These are phyloP conservation scores for Lerista edwardsae DNA, from an alignment of 2,797 vertebrate species.

Conservation along the genomic window DNA sequence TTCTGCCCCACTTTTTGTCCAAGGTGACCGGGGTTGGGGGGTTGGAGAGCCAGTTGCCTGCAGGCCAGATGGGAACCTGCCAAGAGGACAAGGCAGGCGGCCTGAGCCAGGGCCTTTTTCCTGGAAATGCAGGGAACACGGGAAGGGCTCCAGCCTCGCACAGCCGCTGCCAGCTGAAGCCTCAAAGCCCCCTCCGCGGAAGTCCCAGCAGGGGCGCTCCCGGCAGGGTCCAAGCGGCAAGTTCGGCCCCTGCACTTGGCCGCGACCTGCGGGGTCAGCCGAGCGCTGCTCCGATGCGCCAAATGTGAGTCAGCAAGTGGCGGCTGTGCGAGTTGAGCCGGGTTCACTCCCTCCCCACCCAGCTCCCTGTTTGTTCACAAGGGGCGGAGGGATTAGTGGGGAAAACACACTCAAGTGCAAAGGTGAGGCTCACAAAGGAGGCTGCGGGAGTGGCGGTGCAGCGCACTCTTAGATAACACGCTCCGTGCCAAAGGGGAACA, in stretches of 20 bases:
- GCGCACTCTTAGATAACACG: not conserved
- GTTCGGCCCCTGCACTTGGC: too few relatives aligned
- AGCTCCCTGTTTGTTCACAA: not conserved
- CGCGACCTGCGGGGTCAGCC: too few relatives aligned
- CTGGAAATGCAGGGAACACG: not conserved
- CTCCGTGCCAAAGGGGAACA: not conserved
- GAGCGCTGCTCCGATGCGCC: not conserved
- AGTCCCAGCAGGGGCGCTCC: too few relatives aligned
- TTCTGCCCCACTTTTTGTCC: too few relatives aligned
- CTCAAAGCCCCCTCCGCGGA: too few relatives aligned
- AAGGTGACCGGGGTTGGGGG: too few relatives aligned
- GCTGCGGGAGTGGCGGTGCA: rapidly evolving
- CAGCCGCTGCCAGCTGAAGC: too few relatives aligned
- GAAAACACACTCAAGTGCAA: not conserved
- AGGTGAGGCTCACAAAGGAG: not conserved
- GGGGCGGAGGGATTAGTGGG: not conserved
- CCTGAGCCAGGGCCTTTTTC: not conserved
- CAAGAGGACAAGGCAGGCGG: not conserved
- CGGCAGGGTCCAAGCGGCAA: too few relatives aligned
- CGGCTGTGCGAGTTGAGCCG: rapidly evolving
- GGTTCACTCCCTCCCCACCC: not conserved
- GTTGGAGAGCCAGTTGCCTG: too few relatives aligned
- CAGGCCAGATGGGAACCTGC: not conserved
- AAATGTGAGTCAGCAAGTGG: not conserved
- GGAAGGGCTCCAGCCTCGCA: too few relatives aligned